Percentiles rank a stretch among this genome's conserved stretches.
phyloP scores from a whole-genome alignment of 1,140 invertebrate species.

The Apis laboriosa region DNA sequence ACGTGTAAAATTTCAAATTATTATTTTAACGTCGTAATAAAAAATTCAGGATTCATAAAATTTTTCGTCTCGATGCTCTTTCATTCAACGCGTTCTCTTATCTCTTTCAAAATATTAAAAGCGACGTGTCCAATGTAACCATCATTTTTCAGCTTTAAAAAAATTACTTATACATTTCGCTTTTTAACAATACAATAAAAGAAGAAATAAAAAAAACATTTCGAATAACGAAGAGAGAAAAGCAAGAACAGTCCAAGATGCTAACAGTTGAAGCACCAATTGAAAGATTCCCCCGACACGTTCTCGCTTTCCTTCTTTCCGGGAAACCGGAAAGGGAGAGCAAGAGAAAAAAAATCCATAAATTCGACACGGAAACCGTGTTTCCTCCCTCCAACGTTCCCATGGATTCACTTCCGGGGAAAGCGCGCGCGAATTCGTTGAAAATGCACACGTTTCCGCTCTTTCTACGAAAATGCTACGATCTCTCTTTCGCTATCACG shows the following conservation, averaged over 20 bases:
- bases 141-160: no score
- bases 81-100: no score
- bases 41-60: not conserved
- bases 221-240: no score
- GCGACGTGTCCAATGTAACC: no score
- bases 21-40: not conserved
- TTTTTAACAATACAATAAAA: no score
- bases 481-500: constrained; percentile 19
- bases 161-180: no score
- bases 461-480: not conserved
- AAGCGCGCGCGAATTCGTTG: not conserved
- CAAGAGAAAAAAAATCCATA: not conserved
- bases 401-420: not conserved
- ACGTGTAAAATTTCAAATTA: not conserved
- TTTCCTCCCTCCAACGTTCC: not conserved
- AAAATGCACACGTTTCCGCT: not conserved
- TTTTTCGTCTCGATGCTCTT: no score
- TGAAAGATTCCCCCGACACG: not conserved
- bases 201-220: no score
- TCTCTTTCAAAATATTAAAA: no score
- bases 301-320: not conserved
- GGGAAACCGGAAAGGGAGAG: not conserved
- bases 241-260: no score
- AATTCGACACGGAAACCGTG: not conserved
- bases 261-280: no score